Evolutionary conservation across 2,113 vertebrate species (phyloP).

Genomic region (Ovibos moschatus): DNA sequence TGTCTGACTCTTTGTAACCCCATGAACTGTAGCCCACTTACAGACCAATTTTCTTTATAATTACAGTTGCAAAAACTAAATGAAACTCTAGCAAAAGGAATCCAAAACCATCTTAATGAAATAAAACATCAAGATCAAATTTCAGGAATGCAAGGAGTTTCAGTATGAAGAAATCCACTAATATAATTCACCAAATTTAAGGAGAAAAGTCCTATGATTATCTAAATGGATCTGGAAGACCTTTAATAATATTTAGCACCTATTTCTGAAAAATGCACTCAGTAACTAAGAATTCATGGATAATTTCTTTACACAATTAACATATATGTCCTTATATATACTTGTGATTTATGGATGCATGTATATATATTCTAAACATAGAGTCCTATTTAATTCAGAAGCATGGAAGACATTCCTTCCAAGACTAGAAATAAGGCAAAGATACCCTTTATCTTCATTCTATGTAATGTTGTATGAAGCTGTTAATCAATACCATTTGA

Average conservation of each 20-base stretch:
- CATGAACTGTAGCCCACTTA: not conserved
- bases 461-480: not conserved
- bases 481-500: not conserved
- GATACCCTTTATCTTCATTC: not conserved
- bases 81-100: not conserved
- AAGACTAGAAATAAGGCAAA: not conserved
- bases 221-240: not conserved
- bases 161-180: not conserved
- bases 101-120: not conserved
- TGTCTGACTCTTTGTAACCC: not conserved
- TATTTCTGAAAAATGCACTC: not conserved
- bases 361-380: not conserved
- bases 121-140: constrained; percentile 2
- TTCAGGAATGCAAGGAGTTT: not conserved
- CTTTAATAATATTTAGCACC: not conserved
- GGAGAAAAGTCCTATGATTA: not conserved
- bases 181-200: not conserved
- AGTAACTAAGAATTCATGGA: not conserved
- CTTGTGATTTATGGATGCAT: not conserved
- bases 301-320: not conserved
- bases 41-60: not conserved
- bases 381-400: not conserved
- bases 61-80: not conserved
- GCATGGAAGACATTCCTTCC: not conserved
- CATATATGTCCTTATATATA: not conserved